Base-by-base conservation (phyloP, 2,797 vertebrate genomes). In the Zalophus californianus region DNA sequence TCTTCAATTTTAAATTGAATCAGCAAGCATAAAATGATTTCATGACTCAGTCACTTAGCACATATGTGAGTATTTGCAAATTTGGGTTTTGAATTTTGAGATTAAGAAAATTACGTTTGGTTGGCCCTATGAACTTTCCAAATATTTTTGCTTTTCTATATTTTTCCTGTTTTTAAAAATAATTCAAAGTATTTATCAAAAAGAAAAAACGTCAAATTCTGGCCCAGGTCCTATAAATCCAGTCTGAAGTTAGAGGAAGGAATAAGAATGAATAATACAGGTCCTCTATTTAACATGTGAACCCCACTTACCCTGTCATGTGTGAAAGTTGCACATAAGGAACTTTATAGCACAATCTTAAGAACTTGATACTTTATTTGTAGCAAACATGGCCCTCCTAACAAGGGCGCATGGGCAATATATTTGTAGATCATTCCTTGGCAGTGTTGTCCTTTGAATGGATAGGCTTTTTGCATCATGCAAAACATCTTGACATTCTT, bases 51-150 rank as follows among this genome's bases (percentile, higher is more conserved):
- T 88, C n/a, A 60, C n/a, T 84, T 88, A 88, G 58, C 25, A 88
- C 38, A 23, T 60, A 60, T 60, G 32, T 88, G 72, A 66, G 16
- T 52, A 92, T 83, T 92, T 56, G 25, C 48, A 91, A 83, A 56
- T 75, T 75, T 90, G 52, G 79, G 32, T 13, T 83, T 77, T 92
- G n/a, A 50, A 79, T 86, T 91, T 79, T 86, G 82, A 79, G 44
- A 44, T 25, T 72, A 86, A 95, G 41, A 91, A 80, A 72, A 80
- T 70, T 73, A 21, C 18, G 14, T 80, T 80, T 91, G 44, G 15
- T 50, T 91, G 62, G 20, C 41, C 68, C 50, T 88, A 13, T 83
- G 32, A 68, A 77, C 18, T 50, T n/a, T 60, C 32, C 41, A 13
- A 41, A 18, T 68, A 41, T 44, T 84, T 68, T 70, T 92, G 29